These are phyloP conservation scores for Cerastis leucographa DNA, from an alignment of 2,888 invertebrate genomes.

Conservation along the genomic window DNA sequence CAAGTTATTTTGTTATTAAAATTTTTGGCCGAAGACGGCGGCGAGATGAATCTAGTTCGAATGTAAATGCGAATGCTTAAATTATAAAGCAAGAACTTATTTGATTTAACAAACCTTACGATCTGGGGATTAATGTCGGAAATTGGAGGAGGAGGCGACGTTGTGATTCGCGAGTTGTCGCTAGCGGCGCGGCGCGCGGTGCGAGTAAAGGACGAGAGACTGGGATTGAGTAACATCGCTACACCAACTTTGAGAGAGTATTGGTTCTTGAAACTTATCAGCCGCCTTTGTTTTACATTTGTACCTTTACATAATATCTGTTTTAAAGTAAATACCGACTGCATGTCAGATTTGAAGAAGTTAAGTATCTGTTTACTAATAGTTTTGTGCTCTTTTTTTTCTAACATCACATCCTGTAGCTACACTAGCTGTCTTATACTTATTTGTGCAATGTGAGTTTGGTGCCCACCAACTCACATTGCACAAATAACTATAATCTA, in stretches of 20 bases:
- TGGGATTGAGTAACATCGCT: slow-evolving; percentile 67
- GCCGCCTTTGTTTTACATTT: slow-evolving; percentile 59
- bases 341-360: neutral
- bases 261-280: slow-evolving; percentile 66
- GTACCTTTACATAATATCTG: slow-evolving; percentile 26
- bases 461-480: neutral
- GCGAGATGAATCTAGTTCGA: slow-evolving; percentile 85
- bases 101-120: slow-evolving; percentile 88
- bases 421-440: no score
- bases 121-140: slow-evolving; percentile 86
- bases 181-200: slow-evolving; percentile 42
- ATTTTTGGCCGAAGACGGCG: slow-evolving; percentile 86
- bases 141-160: slow-evolving; percentile 76
- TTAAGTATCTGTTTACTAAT: neutral
- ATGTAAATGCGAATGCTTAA: slow-evolving; percentile 88
- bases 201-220: slow-evolving; percentile 71
- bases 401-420: neutral
- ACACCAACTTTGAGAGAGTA: slow-evolving; percentile 60
- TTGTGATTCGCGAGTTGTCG: slow-evolving; percentile 78
- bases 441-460: no score
- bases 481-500: neutral
- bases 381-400: neutral
- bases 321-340: neutral
- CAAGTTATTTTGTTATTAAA: slow-evolving; percentile 91
- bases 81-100: slow-evolving; percentile 88